Evolutionary conservation across 2,888 invertebrate genomes (phyloP).

Genomic region (Coelinius sp.): DNA sequence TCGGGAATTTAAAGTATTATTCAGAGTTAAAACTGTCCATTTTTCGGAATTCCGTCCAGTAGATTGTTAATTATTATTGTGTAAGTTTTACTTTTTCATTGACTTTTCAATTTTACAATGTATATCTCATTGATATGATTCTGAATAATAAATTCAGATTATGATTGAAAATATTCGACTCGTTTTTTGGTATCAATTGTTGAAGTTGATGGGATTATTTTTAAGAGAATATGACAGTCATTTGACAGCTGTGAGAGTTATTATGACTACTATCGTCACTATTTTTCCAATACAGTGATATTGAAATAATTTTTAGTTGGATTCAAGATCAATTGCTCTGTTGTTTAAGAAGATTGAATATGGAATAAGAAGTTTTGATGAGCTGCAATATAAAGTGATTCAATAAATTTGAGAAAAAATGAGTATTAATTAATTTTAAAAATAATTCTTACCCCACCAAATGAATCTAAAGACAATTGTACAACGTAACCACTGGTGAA

Average conservation of each 20-base stretch:
- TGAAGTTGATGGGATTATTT: no score
- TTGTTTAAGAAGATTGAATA: background rate
- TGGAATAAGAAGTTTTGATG: background rate
- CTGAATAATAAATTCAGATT: background rate
- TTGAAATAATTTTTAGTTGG: background rate
- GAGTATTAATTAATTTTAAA: background rate
- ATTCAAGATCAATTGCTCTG: background rate
- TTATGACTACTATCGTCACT: background rate
- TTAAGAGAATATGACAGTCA: background rate
- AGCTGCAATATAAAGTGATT: background rate
- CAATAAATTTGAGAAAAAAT: background rate
- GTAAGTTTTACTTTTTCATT: no score
- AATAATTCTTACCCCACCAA: slow-evolving; percentile 34
- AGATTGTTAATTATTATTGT: no score
- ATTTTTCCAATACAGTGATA: background rate
- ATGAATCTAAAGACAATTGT: slow-evolving; percentile 42
- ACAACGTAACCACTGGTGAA: slow-evolving; percentile 39
- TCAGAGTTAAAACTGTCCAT: no score
- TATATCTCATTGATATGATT: background rate
- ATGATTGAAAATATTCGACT: no score
- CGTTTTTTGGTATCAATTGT: no score
- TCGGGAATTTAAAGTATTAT: no score
- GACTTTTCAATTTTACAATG: background rate
- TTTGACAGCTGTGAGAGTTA: background rate
- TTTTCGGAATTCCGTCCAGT: no score